A percentile compares a stretch with the other conserved stretches of the same genome.
Evolutionary conservation across 1,140 invertebrate genomes (phyloP).

Genomic region (Dufourea novaeangliae): DNA sequence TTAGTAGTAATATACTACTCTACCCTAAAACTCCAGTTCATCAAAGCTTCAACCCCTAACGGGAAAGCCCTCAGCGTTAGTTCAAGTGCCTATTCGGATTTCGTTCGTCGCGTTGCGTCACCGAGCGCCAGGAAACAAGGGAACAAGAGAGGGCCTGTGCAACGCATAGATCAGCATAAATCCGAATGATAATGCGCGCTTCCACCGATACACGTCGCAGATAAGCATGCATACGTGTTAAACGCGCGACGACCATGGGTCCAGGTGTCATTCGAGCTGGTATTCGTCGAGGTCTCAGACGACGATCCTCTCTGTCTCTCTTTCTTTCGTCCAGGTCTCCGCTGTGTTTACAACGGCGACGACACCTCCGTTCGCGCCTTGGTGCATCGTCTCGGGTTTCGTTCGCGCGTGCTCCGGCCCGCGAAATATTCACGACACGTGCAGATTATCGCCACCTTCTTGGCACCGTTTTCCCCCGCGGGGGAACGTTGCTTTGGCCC

Average conservation of each 20-base stretch:
- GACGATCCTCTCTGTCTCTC: conserved; percentile 11
- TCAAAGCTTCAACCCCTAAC: too few species aligned
- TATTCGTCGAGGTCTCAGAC: conserved; percentile 36
- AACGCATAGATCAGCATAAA: conserved; percentile 47
- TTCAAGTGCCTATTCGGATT: conserved; percentile 1
- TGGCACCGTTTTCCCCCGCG: conserved; percentile 33
- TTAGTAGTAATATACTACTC: too few species aligned
- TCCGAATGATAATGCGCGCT: conserved; percentile 51
- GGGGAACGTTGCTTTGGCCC: background rate
- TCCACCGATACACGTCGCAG: conserved; percentile 33
- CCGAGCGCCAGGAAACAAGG: background rate
- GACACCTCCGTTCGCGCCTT: conserved; percentile 49
- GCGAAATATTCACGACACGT: conserved; percentile 68
- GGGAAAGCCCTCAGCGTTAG: too few species aligned
- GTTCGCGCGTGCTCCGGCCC: conserved; percentile 65
- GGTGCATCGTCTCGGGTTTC: conserved; percentile 62
- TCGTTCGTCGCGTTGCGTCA: background rate
- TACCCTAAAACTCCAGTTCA: too few species aligned
- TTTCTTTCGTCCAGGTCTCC: background rate
- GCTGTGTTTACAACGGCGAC: conserved; percentile 51
- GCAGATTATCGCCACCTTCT: conserved; percentile 68
- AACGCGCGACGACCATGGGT: conserved; percentile 25
- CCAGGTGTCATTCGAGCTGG: conserved; percentile 50
- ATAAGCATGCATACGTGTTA: conserved; percentile 38
- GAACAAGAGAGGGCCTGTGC: background rate